These are phyloP conservation scores for Erythrolamprus reginae DNA, from an alignment of 2,113 vertebrate genomes.

Conservation along the genomic window DNA sequence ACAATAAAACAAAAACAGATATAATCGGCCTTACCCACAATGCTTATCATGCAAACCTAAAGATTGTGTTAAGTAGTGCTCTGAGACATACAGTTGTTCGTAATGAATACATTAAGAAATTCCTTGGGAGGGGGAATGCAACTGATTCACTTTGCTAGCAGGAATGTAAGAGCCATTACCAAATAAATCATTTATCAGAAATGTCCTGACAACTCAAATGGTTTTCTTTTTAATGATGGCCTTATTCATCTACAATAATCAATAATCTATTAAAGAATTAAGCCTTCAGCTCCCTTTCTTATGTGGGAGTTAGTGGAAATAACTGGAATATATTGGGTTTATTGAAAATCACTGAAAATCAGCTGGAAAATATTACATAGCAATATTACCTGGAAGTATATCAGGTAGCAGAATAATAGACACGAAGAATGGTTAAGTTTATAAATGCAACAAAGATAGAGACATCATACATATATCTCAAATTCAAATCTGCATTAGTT, in stretches of 20 bases:
- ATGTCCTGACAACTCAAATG: background rate
- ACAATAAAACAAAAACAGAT: slow-evolving; percentile 20
- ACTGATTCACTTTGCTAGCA: background rate
- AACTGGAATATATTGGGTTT: background rate
- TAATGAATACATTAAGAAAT: background rate
- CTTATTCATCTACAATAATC: background rate
- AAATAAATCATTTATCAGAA: background rate
- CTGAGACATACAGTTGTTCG: background rate
- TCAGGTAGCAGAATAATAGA: background rate
- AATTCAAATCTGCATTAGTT: background rate
- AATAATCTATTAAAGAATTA: background rate
- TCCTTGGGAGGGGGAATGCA: background rate
- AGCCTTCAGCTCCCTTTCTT: background rate
- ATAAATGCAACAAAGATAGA: background rate
- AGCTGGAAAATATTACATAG: background rate
- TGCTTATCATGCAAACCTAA: background rate
- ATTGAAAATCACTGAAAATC: background rate
- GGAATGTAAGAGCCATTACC: background rate
- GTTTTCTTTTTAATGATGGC: background rate
- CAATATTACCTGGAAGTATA: background rate
- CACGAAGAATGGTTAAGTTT: background rate
- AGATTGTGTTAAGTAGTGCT: accelerated
- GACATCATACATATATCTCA: background rate
- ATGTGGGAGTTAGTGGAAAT: background rate
- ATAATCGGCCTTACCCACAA: slow-evolving; percentile 1